These are phyloP conservation scores for Lepidocyrtinus sp. DNA, from an alignment of 2,888 invertebrate genomes.

Conservation along the genomic window DNA sequence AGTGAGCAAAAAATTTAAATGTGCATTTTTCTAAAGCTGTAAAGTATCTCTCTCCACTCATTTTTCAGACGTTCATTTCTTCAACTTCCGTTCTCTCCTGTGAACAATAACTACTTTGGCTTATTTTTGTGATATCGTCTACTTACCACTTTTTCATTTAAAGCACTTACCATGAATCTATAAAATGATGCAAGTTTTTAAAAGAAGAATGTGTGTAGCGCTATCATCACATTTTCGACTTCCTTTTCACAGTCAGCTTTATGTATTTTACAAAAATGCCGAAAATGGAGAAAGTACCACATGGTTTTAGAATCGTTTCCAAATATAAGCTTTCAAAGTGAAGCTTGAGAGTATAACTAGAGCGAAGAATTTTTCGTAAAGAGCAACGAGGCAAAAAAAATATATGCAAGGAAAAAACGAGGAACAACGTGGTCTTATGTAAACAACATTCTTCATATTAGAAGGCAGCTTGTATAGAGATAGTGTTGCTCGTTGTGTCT, in stretches of 20 bases:
- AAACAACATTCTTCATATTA: not conserved
- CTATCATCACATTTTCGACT: not conserved
- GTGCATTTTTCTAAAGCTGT: not conserved
- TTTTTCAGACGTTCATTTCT: slow-evolving; percentile 19
- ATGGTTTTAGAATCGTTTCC: no score
- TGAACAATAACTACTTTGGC: slow-evolving; percentile 47
- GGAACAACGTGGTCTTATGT: not conserved
- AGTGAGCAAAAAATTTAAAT: not conserved
- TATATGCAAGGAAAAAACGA: slow-evolving; percentile 30
- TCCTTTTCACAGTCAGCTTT: not conserved
- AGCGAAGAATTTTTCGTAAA: slow-evolving; percentile 31
- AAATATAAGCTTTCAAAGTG: not conserved
- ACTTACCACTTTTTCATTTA: slow-evolving; percentile 41
- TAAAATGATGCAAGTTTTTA: not conserved
- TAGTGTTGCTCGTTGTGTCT: not conserved
- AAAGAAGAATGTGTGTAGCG: not conserved
- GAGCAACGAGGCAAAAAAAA: no score
- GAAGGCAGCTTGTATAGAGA: not conserved
- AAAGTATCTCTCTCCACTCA: not conserved
- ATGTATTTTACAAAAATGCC: not conserved
- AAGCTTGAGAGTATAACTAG: not conserved
- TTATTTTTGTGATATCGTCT: slow-evolving; percentile 20
- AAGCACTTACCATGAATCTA: not conserved
- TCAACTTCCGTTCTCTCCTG: slow-evolving; percentile 46
- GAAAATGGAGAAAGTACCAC: not conserved